A percentile compares a stretch with the other conserved stretches of the same genome.
Evolutionary conservation across 2,888 invertebrate genomes (phyloP).

Genomic region (Mimachlamys varia): DNA sequence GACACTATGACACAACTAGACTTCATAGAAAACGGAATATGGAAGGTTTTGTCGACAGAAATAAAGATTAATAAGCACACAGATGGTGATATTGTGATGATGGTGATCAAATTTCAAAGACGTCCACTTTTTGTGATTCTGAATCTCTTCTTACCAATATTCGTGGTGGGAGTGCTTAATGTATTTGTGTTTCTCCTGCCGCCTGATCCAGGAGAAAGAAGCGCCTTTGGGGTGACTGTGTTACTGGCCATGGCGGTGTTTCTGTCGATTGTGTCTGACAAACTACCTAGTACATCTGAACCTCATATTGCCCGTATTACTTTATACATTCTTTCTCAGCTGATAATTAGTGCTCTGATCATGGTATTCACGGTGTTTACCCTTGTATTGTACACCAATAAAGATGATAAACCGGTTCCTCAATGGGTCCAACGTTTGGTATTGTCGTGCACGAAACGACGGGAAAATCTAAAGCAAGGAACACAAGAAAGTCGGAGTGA

Average conservation of each 20-base stretch:
- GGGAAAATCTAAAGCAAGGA: not conserved
- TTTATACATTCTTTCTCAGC: not conserved
- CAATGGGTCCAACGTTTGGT: not conserved
- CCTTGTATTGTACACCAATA: not conserved
- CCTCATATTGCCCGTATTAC: not conserved
- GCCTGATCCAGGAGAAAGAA: not conserved
- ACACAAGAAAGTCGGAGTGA: not conserved
- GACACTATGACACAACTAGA: not conserved
- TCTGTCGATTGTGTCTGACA: not conserved
- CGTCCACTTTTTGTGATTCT: not conserved
- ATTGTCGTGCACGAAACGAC: not conserved
- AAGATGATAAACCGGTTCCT: not conserved
- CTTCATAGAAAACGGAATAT: not conserved
- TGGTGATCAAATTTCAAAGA: slow-evolving; percentile 17
- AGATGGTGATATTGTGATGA: not conserved
- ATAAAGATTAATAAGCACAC: not conserved
- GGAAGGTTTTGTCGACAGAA: not conserved
- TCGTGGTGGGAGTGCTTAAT: not conserved
- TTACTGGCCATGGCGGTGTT: slow-evolving; percentile 18
- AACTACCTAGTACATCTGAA: not conserved
- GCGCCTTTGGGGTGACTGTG: not conserved
- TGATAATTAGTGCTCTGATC: not conserved
- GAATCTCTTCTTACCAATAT: not conserved
- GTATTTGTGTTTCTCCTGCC: not conserved
- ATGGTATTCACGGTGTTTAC: slow-evolving; percentile 9